Conservation (phyloP, 2,113 vertebrate species). For the Thinocorus orbignyianus region DNA sequence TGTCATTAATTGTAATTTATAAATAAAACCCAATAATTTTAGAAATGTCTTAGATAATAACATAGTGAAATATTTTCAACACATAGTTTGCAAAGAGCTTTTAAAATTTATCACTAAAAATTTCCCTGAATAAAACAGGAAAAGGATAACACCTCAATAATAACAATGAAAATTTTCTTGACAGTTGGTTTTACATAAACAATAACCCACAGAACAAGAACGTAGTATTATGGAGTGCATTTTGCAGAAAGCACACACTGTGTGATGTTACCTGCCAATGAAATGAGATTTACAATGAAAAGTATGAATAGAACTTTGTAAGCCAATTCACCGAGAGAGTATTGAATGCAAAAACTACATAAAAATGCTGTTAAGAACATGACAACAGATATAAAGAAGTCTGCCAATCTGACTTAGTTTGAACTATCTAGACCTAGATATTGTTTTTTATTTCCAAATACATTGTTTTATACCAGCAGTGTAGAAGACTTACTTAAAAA, state of each 20-base stretch:
- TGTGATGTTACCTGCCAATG: not conserved
- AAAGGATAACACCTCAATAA: not conserved
- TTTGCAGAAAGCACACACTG: not conserved
- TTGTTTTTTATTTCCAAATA: not conserved
- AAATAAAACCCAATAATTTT: accelerated
- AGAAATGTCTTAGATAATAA: not conserved
- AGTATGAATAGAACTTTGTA: not conserved
- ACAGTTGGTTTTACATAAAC: not conserved
- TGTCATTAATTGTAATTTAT: not conserved
- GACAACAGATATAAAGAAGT: not conserved
- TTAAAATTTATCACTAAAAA: not conserved
- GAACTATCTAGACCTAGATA: not conserved
- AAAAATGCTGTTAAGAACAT: not conserved
- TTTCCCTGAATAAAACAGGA: not conserved
- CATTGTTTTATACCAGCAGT: not conserved
- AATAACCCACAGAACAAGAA: not conserved
- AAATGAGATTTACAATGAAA: not conserved
- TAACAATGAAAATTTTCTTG: not conserved
- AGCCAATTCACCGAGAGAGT: not conserved
- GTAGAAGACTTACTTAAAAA: not conserved
- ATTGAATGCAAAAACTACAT: not conserved
- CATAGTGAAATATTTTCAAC: not conserved
- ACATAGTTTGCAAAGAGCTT: not conserved
- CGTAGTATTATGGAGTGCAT: not conserved
- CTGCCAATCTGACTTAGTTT: not conserved